Evolutionary conservation across 2,797 vertebrate genomes (phyloP).

Genomic region (Rhabdophis nuchalis): DNA sequence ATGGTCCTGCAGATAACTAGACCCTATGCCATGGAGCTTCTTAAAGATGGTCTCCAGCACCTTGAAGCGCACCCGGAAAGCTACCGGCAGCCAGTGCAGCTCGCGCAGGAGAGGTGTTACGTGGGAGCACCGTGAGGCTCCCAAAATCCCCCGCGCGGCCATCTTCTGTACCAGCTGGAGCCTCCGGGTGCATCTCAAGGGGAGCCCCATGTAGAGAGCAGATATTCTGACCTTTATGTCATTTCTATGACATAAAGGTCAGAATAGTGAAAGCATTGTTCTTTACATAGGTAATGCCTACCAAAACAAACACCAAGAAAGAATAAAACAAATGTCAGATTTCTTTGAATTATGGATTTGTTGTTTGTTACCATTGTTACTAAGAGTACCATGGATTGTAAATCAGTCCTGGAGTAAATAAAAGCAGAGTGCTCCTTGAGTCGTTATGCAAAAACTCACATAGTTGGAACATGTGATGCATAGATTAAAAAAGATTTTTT

Average conservation of each 20-base stretch:
- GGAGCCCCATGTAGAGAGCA: too few relatives aligned
- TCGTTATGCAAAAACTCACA: not conserved
- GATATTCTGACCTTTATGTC: too few relatives aligned
- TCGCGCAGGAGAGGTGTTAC: too few relatives aligned
- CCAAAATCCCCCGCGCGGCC: too few relatives aligned
- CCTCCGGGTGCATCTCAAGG: too few relatives aligned
- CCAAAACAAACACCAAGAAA: not conserved
- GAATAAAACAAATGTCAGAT: not conserved
- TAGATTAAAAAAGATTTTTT: not conserved
- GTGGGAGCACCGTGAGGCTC: too few relatives aligned
- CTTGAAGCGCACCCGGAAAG: too few relatives aligned
- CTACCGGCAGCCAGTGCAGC: too few relatives aligned
- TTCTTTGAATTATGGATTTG: not conserved
- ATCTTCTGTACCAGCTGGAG: too few relatives aligned
- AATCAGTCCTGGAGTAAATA: not conserved
- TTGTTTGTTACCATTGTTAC: not conserved
- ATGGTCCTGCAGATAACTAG: too few relatives aligned
- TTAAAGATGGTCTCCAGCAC: too few relatives aligned
- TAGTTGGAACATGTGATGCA: not conserved
- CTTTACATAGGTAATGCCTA: not conserved
- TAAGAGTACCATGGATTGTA: not conserved
- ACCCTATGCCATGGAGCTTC: too few relatives aligned
- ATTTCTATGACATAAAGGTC: not conserved
- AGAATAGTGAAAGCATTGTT: not conserved
- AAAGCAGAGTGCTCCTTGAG: not conserved